phyloP scores from a whole-genome alignment of 2,888 invertebrate genomes.

The Harpalus rufipes region DNA sequence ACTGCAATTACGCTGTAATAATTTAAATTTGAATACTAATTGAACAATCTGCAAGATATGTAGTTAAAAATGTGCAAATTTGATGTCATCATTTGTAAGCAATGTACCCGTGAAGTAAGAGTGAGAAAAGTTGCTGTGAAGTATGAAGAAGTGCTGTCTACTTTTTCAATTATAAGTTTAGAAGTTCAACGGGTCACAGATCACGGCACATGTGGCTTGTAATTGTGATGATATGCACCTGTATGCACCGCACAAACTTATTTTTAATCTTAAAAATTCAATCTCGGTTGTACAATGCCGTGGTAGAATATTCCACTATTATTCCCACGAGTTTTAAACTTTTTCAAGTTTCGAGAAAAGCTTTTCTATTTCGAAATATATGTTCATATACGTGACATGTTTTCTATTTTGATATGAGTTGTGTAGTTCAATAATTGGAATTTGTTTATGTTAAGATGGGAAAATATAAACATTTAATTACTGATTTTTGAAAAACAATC shows the following conservation, averaged over 20 bases:
- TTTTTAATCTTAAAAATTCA: conserved; percentile 43
- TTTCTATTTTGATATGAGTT: not conserved
- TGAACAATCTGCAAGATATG: not conserved
- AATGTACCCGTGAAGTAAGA: not conserved
- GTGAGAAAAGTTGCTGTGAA: not conserved
- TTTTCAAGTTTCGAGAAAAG: not conserved
- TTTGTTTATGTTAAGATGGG: no score
- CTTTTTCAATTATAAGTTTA: conserved; percentile 22
- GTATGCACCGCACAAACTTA: conserved; percentile 32
- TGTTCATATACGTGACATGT: not conserved
- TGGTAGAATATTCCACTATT: conserved; percentile 21
- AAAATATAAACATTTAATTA: no score
- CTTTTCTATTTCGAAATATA: not conserved
- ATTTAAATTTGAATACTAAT: not conserved
- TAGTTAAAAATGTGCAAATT: not conserved
- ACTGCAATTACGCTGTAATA: not conserved
- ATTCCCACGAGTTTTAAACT: conserved; percentile 10
- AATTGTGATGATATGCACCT: conserved; percentile 25
- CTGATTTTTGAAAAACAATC: no score
- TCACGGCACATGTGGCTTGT: conserved; percentile 9
- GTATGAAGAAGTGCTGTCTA: conserved; percentile 6
- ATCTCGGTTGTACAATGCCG: conserved; percentile 11
- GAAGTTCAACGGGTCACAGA: not conserved
- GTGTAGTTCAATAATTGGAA: not conserved
- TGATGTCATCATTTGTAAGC: not conserved